Percentiles rank a stretch among this genome's conserved stretches.
Conservation (phyloP, 2,113 vertebrate species). For the Callorhinus ursinus region DNA sequence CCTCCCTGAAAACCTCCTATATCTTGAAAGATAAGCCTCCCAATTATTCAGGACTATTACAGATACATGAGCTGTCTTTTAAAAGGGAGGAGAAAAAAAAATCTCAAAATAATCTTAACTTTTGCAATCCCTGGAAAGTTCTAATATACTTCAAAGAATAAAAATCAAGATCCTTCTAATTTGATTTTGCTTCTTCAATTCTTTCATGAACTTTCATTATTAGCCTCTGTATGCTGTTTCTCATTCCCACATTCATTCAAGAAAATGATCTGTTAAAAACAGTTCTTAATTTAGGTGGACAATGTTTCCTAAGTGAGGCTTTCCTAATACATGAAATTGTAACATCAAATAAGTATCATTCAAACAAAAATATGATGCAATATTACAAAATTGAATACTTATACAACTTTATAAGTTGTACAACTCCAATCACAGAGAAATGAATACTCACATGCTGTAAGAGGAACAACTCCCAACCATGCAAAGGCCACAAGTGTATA, state of each 20-base stretch:
- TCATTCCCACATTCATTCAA: conserved; percentile 2
- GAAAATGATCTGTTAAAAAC: neutral
- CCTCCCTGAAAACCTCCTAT: neutral
- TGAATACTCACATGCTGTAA: conserved; percentile 96
- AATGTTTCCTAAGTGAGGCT: neutral
- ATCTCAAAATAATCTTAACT: neutral
- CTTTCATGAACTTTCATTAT: conserved; percentile 27
- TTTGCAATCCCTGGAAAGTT: neutral
- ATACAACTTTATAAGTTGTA: neutral
- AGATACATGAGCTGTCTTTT: neutral
- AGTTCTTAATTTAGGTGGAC: neutral
- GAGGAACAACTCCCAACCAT: conserved; percentile 99
- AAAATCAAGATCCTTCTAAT: conserved; percentile 3
- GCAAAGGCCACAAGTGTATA: conserved; percentile 99
- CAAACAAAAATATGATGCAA: neutral
- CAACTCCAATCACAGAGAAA: neutral
- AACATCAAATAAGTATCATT: neutral
- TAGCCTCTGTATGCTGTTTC: neutral
- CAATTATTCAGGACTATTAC: neutral
- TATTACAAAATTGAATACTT: conserved; percentile 6
- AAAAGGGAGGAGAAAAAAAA: neutral
- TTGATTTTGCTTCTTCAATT: conserved; percentile 4
- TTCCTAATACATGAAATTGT: neutral
- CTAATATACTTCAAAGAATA: neutral
- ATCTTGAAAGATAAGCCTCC: neutral